Conservation (phyloP, 2,888 invertebrate genomes). For the Dolomedes plantarius region DNA sequence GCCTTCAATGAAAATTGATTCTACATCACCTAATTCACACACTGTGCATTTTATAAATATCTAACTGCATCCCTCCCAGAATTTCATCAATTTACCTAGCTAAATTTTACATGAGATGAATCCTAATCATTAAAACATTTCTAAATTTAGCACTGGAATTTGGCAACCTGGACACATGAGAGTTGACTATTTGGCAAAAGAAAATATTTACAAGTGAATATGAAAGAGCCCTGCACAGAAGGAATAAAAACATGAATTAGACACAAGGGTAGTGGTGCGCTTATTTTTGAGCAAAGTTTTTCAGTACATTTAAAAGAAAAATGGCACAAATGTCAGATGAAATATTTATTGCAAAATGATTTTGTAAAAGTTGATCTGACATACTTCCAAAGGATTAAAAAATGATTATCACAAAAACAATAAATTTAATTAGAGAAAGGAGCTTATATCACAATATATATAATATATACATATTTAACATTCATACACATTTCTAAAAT, state of each 20-base stretch:
- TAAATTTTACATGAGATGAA: not conserved
- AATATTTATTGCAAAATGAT: constrained; percentile 39
- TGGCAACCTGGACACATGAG: constrained; percentile 19
- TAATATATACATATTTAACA: constrained; percentile 6
- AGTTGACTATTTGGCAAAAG: constrained; percentile 26
- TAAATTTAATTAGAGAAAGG: constrained; percentile 13
- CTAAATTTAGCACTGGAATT: constrained; percentile 14
- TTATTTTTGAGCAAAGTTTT: constrained; percentile 67
- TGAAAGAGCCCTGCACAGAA: constrained; percentile 64
- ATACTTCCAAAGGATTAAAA: not conserved
- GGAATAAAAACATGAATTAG: constrained; percentile 45
- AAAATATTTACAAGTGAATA: constrained; percentile 59
- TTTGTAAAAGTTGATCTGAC: constrained; percentile 11
- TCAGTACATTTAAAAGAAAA: constrained; percentile 40
- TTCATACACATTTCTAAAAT: not conserved
- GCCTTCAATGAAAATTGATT: too few species aligned
- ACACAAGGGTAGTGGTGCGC: constrained; percentile 63
- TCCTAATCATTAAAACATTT: not conserved
- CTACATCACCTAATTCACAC: not conserved
- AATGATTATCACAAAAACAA: constrained; percentile 28
- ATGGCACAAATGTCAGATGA: constrained; percentile 35
- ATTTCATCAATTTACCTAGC: not conserved
- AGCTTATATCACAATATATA: constrained; percentile 10
- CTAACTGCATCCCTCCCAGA: not conserved
- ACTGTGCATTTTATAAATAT: not conserved